Conservation (phyloP, 2,888 invertebrate genomes). For the Lasioglossum pauxillum region DNA sequence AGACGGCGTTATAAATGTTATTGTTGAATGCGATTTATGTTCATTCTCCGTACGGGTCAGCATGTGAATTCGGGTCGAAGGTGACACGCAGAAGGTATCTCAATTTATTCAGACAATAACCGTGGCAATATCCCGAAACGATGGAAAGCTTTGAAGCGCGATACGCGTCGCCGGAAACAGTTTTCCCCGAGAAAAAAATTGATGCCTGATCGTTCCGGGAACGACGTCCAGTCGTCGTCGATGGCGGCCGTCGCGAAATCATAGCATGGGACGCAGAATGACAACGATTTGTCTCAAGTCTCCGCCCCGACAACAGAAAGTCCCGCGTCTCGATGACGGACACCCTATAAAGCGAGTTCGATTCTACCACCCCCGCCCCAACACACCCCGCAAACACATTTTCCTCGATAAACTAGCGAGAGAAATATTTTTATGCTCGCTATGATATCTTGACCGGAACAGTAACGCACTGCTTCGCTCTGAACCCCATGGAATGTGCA, state of each 20-base stretch:
- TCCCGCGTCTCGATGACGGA: constrained; percentile 38
- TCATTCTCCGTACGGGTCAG: background rate
- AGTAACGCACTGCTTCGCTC: constrained; percentile 19
- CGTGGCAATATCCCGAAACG: background rate
- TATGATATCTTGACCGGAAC: constrained; percentile 30
- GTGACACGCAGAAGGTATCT: background rate
- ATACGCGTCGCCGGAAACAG: background rate
- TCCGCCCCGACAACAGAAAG: constrained; percentile 52
- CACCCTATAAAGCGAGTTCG: constrained; percentile 44
- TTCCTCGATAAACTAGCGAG: constrained; percentile 36
- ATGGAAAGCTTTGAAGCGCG: background rate
- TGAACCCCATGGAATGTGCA: constrained; percentile 1
- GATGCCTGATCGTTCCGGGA: constrained; percentile 44
- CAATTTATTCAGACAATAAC: constrained; percentile 13
- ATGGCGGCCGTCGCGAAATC: constrained; percentile 42
- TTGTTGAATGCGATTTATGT: background rate
- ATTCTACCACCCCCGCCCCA: constrained; percentile 19
- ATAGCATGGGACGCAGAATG: constrained; percentile 45
- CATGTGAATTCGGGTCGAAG: background rate
- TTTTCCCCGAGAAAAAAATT: constrained; percentile 29
- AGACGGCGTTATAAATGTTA: background rate
- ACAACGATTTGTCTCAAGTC: constrained; percentile 56
- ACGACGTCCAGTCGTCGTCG: constrained; percentile 37
- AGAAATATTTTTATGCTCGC: constrained; percentile 54
- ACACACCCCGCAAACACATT: background rate